phyloP scores from a whole-genome alignment of 2,888 invertebrate species.

The Ophion slaviceki region DNA sequence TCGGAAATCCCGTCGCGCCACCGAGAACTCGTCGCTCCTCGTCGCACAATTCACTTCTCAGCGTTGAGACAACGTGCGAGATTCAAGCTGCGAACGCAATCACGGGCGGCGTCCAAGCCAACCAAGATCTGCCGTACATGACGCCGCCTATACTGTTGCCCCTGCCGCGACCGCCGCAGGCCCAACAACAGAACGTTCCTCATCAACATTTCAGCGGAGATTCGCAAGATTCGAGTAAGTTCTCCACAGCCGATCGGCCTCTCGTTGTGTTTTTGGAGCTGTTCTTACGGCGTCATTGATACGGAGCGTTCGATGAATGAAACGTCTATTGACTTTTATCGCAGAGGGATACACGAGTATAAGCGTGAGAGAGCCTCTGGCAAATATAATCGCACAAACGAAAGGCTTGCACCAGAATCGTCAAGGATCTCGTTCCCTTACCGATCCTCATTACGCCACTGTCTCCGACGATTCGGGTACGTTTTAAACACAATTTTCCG shows the following conservation, averaged over 20 bases:
- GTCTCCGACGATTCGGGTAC: conserved; percentile 95
- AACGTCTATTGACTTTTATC: conserved; percentile 62
- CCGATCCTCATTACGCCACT: conserved; percentile 93
- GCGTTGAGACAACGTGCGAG: conserved; percentile 60
- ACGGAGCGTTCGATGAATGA: neutral
- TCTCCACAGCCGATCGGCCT: neutral
- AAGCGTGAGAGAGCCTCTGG: conserved; percentile 94
- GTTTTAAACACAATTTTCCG: conserved; percentile 37
- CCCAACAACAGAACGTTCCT: conserved; percentile 79
- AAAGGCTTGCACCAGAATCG: conserved; percentile 82
- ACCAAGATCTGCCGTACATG: conserved; percentile 95
- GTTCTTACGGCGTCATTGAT: neutral
- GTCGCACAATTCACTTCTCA: conserved; percentile 83
- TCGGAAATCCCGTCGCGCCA: conserved; percentile 83
- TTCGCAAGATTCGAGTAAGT: conserved; percentile 94
- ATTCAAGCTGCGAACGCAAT: conserved; percentile 95
- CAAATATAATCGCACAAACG: conserved; percentile 90
- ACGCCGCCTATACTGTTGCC: conserved; percentile 89
- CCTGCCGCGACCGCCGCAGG: conserved; percentile 76
- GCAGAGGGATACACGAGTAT: conserved; percentile 96
- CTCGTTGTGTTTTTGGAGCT: conserved; percentile 8
- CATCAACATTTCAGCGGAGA: conserved; percentile 94
- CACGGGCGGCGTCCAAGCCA: conserved; percentile 93
- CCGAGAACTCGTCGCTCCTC: conserved; percentile 85
- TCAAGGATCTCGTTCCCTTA: conserved; percentile 76